Percentiles rank a stretch among this genome's conserved stretches.
These are phyloP conservation scores for Proales similis DNA, from an alignment of 1,140 invertebrate genomes.

Conservation along the genomic window DNA sequence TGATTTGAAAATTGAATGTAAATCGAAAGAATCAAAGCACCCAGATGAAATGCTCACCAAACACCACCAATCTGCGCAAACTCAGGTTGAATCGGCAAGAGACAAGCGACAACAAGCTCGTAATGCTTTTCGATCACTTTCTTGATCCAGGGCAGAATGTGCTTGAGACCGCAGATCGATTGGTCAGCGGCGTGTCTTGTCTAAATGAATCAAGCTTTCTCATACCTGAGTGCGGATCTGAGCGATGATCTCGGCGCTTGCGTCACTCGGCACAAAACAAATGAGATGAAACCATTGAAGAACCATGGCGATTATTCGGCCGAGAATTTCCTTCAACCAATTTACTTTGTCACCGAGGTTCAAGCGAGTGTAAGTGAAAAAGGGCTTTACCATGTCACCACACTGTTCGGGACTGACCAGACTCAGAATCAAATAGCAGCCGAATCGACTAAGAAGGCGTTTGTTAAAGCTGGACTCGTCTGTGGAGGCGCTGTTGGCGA, in stretches of 20 bases:
- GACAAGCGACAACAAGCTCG: slow-evolving; percentile 74
- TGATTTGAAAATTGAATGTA: slow-evolving; percentile 21
- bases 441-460: slow-evolving; percentile 75
- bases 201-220: no score
- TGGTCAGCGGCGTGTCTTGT: background rate
- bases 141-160: slow-evolving; percentile 83
- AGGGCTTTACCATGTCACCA: slow-evolving; percentile 61
- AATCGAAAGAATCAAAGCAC: slow-evolving; percentile 10
- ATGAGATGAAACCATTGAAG: slow-evolving; percentile 99
- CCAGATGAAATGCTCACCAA: slow-evolving; percentile 61
- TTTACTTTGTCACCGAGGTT: background rate
- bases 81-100: slow-evolving; percentile 76
- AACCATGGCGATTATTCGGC: slow-evolving; percentile 82
- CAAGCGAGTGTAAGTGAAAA: background rate
- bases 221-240: slow-evolving; percentile 48
- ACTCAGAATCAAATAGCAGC: slow-evolving; percentile 89
- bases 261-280: slow-evolving; percentile 87
- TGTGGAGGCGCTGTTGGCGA: slow-evolving; percentile 42
- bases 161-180: slow-evolving; percentile 51
- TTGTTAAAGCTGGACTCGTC: slow-evolving; percentile 49
- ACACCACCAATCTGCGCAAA: slow-evolving; percentile 84
- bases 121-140: slow-evolving; percentile 75
- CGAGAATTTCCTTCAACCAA: slow-evolving; percentile 66
- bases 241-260: slow-evolving; percentile 52
- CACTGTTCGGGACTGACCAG: slow-evolving; percentile 74